phyloP scores from a whole-genome alignment of 1,140 invertebrate species.

The Orchestia grillus region DNA sequence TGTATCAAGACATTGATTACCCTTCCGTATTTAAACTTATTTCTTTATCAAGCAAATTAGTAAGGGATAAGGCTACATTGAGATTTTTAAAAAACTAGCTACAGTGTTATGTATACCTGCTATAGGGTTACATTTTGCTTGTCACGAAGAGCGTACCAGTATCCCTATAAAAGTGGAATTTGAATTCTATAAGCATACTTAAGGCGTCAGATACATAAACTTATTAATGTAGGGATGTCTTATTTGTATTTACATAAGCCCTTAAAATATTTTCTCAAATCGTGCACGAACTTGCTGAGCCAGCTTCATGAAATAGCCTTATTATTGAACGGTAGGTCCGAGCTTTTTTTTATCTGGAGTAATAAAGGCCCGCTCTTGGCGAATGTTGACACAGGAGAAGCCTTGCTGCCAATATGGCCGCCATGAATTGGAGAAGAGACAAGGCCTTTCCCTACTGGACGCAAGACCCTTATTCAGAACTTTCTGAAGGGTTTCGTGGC shows the following conservation, averaged over 20 bases:
- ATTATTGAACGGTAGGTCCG: neutral
- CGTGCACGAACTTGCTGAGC: neutral
- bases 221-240: no score
- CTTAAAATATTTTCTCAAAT: neutral
- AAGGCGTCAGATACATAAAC: no score
- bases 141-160: no score
- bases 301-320: neutral
- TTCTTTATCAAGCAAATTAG: neutral
- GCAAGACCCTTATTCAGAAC: neutral
- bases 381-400: neutral
- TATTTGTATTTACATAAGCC: neutral
- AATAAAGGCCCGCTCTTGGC: neutral
- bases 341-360: neutral
- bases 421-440: neutral
- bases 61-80: no score
- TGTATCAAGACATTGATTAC: neutral
- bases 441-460: neutral
- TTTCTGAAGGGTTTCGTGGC: neutral
- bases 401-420: neutral
- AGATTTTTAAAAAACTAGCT: no score
- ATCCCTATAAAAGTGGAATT: no score
- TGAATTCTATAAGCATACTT: no score
- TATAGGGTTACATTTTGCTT: no score
- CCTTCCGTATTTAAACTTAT: neutral
- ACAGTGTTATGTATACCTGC: no score